These are phyloP conservation scores for Ditula angustiorana DNA, from an alignment of 2,888 invertebrate species.

Conservation along the genomic window DNA sequence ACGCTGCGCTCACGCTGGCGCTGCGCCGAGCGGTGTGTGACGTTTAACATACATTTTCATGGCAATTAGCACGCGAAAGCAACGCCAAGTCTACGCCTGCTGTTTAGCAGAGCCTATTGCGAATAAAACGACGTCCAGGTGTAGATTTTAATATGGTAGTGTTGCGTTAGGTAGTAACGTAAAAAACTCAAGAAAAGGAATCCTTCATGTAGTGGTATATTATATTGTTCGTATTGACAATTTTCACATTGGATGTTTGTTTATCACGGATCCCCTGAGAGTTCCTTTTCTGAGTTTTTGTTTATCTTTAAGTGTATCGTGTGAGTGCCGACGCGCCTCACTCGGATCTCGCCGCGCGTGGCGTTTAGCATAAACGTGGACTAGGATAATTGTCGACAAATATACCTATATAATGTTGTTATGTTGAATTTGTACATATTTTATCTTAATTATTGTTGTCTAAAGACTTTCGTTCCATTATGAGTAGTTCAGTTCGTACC, in stretches of 20 bases:
- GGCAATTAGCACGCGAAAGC: too few relatives aligned
- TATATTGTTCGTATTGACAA: neutral
- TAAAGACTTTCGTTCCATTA: slow-evolving; percentile 61
- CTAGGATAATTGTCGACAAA: slow-evolving; percentile 48
- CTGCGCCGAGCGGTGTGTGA: too few relatives aligned
- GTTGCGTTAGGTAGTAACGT: too few relatives aligned
- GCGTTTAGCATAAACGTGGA: neutral
- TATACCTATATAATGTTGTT: slow-evolving; percentile 60
- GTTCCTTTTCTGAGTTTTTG: neutral
- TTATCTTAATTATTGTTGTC: slow-evolving; percentile 76
- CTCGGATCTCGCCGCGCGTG: neutral
- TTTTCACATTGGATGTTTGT: too few relatives aligned
- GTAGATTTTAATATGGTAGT: too few relatives aligned
- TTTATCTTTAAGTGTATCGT: neutral
- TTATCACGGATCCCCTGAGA: neutral
- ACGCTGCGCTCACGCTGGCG: too few relatives aligned
- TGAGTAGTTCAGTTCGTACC: slow-evolving; percentile 28
- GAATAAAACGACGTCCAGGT: too few relatives aligned
- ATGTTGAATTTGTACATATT: slow-evolving; percentile 71
- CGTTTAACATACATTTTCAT: too few relatives aligned
- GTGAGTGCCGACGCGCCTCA: neutral
- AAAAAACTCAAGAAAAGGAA: too few relatives aligned
- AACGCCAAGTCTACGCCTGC: too few relatives aligned
- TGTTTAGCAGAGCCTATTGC: too few relatives aligned
- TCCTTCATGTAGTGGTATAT: neutral